Evolutionary conservation across 2,797 vertebrate species (phyloP), one percentile per base, ranked within the genome.

Genomic region (Myripristis murdjan): DNA sequence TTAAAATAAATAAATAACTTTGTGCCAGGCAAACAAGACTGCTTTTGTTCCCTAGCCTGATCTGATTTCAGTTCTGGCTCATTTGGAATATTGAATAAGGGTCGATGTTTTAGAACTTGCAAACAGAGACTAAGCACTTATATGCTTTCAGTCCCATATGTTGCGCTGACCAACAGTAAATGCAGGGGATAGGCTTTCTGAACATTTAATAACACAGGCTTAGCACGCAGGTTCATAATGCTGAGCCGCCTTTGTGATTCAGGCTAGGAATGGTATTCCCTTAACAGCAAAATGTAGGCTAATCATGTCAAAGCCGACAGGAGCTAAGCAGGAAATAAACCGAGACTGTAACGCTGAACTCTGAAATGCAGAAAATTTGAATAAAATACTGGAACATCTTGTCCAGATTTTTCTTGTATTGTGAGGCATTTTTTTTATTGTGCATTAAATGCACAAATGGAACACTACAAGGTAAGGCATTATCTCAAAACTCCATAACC

Each of bases 21-120:
- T 26, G n/a, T 35, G 28, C 18, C 18, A 20, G 33, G 53, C 5
- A n/a, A 37, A 47, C 44, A 44, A 10, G 18, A 28, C 22, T 18
- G 51, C 43, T 35, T 33, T 49, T 57, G 24, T 43, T 68, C 44
- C 59, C 16, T 4, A 18, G 28, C 47, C 31, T 74, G 37, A 49
- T 43, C 43, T 44, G 2, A 60, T 70, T 64, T 64, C 2, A 46
- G 43, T 39, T 18, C 31, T 47, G 37, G 20, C 20, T 20, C 20
- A 20, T 20, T 37, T 37, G 31, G 49, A 61, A 59, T 44, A 46
- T 14, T 53, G 15, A 62, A 61, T 46, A 37, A 61, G 18, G 20
- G 23, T 18, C n/a, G 16, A 44, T 54, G 12, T 46, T n/a, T n/a
- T n/a, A n/a, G n/a, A n/a, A n/a, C n/a, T n/a, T n/a, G n/a, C n/a